Evolutionary conservation across 1,140 invertebrate genomes (phyloP).

Genomic region (Forficula auricularia): DNA sequence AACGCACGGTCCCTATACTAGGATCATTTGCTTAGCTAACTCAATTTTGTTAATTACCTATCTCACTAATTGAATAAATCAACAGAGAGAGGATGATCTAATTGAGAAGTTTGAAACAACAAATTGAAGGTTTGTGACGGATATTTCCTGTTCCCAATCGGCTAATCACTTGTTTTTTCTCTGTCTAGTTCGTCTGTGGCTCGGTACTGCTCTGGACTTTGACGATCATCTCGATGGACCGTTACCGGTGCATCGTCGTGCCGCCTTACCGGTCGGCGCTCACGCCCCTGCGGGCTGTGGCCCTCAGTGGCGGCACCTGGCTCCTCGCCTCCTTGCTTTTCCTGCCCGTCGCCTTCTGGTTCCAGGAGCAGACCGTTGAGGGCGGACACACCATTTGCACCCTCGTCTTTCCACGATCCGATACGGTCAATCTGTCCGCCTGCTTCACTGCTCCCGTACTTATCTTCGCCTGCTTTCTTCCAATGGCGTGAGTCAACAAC

Average conservation of each 20-base stretch:
- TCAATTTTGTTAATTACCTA: no score
- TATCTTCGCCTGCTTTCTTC: constrained; percentile 32
- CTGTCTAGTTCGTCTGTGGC: constrained; percentile 40
- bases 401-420: constrained; percentile 32
- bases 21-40: no score
- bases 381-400: constrained; percentile 29
- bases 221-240: constrained; percentile 38
- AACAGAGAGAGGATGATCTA: no score
- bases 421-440: constrained; percentile 29
- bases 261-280: constrained; percentile 35
- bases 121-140: no score
- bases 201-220: constrained; percentile 40
- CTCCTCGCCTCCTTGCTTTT: constrained; percentile 29
- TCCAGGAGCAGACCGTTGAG: constrained; percentile 22
- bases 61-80: no score
- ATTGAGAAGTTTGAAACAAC: no score
- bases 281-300: constrained; percentile 26
- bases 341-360: constrained; percentile 35
- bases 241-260: constrained; percentile 35
- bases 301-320: constrained; percentile 30
- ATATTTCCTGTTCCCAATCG: no score
- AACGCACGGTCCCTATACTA: no score
- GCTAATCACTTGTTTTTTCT: constrained; percentile 14
- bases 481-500: constrained; percentile 27
- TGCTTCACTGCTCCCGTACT: constrained; percentile 34